phyloP scores from a whole-genome alignment of 2,797 vertebrate genomes.

The Agapornis canus region DNA sequence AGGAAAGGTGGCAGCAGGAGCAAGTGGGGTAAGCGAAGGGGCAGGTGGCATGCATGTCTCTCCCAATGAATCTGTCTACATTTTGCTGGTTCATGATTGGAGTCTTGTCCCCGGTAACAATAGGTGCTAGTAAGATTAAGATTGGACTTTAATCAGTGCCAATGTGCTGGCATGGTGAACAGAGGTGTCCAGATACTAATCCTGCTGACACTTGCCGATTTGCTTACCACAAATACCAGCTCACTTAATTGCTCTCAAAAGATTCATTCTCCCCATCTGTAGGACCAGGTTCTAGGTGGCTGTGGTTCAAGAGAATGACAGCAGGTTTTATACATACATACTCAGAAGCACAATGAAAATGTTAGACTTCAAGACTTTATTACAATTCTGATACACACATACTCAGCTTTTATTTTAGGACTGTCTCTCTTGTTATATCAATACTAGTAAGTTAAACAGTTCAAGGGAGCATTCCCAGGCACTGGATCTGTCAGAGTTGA shows the following conservation, averaged over 20 bases:
- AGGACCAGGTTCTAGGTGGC: not conserved
- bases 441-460: not conserved
- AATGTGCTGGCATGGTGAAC: not conserved
- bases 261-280: not conserved
- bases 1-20: not conserved
- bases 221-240: not conserved
- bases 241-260: not conserved
- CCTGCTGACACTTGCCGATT: not conserved
- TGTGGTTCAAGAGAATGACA: not conserved
- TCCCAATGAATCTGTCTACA: not conserved
- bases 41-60: not conserved
- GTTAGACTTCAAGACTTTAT: not conserved
- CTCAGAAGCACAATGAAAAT: not conserved
- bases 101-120: not conserved
- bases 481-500: not conserved
- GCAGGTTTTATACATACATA: not conserved
- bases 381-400: not conserved
- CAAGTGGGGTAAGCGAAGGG: not conserved
- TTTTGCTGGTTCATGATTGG: fast-evolving
- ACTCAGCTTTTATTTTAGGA: not conserved
- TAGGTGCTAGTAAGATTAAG: not conserved
- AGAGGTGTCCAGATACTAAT: not conserved
- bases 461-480: not conserved
- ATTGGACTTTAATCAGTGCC: not conserved
- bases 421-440: not conserved